Conservation (phyloP, 2,113 vertebrate genomes). For the Alethe diademata region DNA sequence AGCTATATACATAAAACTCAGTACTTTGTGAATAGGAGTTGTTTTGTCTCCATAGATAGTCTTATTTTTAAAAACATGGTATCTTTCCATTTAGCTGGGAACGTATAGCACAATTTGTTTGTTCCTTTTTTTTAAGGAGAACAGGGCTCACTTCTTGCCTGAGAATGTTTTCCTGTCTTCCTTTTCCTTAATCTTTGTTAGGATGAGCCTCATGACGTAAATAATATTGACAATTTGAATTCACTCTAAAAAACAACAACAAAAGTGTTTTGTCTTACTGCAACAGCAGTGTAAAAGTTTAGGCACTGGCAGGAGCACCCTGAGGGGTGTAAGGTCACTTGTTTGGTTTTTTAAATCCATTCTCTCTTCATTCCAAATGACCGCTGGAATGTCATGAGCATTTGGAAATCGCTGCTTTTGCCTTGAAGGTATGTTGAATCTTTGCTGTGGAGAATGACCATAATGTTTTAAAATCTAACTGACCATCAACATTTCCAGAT, state of each 20-base stretch:
- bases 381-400: not conserved
- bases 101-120: not conserved
- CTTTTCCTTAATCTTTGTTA: not conserved
- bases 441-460: conserved; percentile 54
- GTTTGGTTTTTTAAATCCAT: not conserved
- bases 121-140: not conserved
- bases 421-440: conserved; percentile 46
- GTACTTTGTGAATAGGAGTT: not conserved
- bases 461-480: conserved; percentile 47
- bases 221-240: not conserved
- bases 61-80: not conserved
- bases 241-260: conserved; percentile 10
- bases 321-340: conserved; percentile 28
- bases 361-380: conserved; percentile 22
- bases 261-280: conserved; percentile 3
- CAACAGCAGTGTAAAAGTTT: not conserved
- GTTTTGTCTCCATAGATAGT: not conserved
- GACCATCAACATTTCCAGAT: conserved; percentile 74
- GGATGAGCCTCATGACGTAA: not conserved
- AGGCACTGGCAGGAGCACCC: not conserved
- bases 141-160: not conserved
- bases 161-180: not conserved
- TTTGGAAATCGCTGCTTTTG: conserved; percentile 49
- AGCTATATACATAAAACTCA: not conserved
- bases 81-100: not conserved